Base-by-base conservation (phyloP, 1,140 invertebrate genomes). In the Drosophila sucinea region DNA sequence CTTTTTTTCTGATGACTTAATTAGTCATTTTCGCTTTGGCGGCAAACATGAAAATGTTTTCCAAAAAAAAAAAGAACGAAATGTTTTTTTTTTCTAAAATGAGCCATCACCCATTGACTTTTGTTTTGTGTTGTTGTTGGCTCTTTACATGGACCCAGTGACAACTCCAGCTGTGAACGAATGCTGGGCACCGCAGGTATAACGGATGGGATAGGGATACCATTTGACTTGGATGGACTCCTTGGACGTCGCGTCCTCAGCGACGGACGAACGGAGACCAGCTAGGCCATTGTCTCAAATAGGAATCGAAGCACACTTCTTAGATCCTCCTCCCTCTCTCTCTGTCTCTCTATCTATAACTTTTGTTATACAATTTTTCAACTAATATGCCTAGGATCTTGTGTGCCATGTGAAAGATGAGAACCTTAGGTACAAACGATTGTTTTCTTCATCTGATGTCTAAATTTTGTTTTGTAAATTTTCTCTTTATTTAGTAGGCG, bases 91-190 rank as follows among this genome's bases (percentile, higher is more conserved):
- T 51, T 51, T 51, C 63, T 41, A 57, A 87, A 89, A 79, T 73
- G 80, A 87, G 84, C 84, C 67, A 77, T 79, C 75, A 61, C 54
- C 71, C 62, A 73, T 74, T 77, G 79, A 67, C 81, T 73, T 62
- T 30, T 62, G 69, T 69, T 58, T 77, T 85, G 65, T 70, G 71
- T 84, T 89, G 77, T 71, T 82, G 60, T 76, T 89, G 77, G 78
- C 73, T 84, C 78, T 85, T 91, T 85, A 91, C 90, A 91, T 91
- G 89, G 44, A 27, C 84, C 81, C 85, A 87, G 89, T 91, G 89
- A 91, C 89, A 91, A 91, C 90, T 91, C 89, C 89, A 91, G 89
- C 89, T 91, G 89, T 77, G 73, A 61, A 41, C 25, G 65, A 72
- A 66, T 87, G 81, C 81, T 33, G 60, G 67, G 83, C 87, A 79